These are phyloP conservation scores for Heliconius charithonia DNA, from an alignment of 2,888 invertebrate genomes.

Conservation along the genomic window DNA sequence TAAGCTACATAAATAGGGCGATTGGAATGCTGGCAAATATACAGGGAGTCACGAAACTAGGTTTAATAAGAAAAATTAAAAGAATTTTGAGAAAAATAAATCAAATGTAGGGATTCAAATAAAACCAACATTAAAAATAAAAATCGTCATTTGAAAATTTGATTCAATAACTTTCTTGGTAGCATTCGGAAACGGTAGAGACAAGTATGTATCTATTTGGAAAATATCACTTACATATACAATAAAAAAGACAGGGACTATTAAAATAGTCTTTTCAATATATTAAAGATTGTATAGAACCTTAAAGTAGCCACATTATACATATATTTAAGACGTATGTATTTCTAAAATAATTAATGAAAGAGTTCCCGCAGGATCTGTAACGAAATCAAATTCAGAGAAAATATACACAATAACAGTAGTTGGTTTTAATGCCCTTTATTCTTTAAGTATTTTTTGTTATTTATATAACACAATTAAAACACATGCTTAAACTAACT, in stretches of 20 bases:
- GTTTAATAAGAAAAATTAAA: slow-evolving; percentile 29
- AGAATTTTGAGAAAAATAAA: slow-evolving; percentile 15
- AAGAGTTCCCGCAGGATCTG: slow-evolving; percentile 24
- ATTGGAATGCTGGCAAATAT: slow-evolving; percentile 44
- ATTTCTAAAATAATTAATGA: not conserved
- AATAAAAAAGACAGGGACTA: not conserved
- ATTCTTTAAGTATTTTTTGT: not conserved
- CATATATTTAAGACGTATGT: not conserved
- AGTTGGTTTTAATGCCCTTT: slow-evolving; percentile 25
- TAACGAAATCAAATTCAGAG: slow-evolving; percentile 20
- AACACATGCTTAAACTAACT: too few species aligned
- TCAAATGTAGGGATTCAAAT: slow-evolving; percentile 19
- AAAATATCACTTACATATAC: slow-evolving; percentile 15
- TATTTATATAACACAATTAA: not conserved
- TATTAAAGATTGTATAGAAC: not conserved
- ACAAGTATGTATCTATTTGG: not conserved
- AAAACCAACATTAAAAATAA: slow-evolving; percentile 29
- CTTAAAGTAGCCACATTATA: slow-evolving; percentile 8
- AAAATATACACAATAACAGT: not conserved
- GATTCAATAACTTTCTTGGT: not conserved
- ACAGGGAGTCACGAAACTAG: slow-evolving; percentile 47
- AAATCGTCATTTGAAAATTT: not conserved
- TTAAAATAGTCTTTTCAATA: not conserved
- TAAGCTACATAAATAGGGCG: slow-evolving; percentile 62
- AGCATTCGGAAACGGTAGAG: not conserved